Evolutionary conservation across 1,140 invertebrate species (phyloP), one percentile per base, ranked within the genome.

Genomic region (Euura lappo): DNA sequence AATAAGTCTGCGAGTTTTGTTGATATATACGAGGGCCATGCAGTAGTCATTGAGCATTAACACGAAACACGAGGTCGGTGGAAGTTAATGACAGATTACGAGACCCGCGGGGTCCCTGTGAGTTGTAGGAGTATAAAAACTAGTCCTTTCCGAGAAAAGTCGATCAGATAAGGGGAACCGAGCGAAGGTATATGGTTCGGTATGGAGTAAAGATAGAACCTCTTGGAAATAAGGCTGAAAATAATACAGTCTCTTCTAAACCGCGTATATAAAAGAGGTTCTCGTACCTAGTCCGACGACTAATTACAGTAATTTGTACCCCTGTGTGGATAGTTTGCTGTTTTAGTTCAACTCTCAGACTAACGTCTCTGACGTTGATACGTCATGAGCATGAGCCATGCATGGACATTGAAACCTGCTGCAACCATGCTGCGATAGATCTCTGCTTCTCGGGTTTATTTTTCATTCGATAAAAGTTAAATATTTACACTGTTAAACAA

Each of bases 231-330:
- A 28, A 28, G 28, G 3, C 10, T 4, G 51, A n/a, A 60, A 60
- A 60, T 6, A 60, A n/a, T 60, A n/a, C 51, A 8, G 51, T 11
- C 13, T 8, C 8, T 60, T 60, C 4, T 8, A 60, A 5, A n/a
- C 51, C 51, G 51, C 28, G 51, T 60, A 11, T n/a, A 60, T 11
- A 8, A 4, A 6, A 60, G 51, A 28, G 28, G 28, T 1, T n/a
- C 51, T 60, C 51, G 51, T 8, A n/a, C 10, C 13, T n/a, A n/a
- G 51, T 60, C 8, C 13, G 28, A 60, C 51, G 51, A 60, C 51
- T 60, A 60, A 60, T 60, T 60, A 60, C 51, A 60, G 51, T 60
- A 60, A 60, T 60, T 60, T 60, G 51, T 60, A 11, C 51, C 3
- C 8, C 51, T 11, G 51, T n/a, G 51, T 6, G 28, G 8, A 4